Percentiles rank a stretch among this genome's conserved stretches.
phyloP scores from a whole-genome alignment of 2,797 vertebrate genomes.

The Otolemur crassicaudatus region DNA sequence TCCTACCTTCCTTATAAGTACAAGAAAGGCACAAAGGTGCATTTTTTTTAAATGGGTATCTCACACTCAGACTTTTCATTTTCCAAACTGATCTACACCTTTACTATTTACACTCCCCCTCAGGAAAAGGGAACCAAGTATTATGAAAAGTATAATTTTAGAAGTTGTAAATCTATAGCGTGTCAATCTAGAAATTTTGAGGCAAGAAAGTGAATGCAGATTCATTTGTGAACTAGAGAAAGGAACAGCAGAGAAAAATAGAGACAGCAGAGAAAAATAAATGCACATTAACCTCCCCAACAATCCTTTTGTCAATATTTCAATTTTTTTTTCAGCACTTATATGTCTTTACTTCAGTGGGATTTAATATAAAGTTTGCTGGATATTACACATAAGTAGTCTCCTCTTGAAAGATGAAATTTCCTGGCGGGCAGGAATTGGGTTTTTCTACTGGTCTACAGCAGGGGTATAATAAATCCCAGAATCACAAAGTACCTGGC shows the following conservation, averaged over 20 bases:
- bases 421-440: background rate
- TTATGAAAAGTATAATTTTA: slow-evolving; percentile 52
- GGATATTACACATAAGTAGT: background rate
- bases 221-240: slow-evolving; percentile 10
- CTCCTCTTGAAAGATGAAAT: slow-evolving; percentile 19
- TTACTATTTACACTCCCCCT: background rate
- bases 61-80: slow-evolving; percentile 43
- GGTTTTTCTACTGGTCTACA: background rate
- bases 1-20: slow-evolving; percentile 7
- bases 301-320: background rate
- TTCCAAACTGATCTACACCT: slow-evolving; percentile 18
- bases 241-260: background rate
- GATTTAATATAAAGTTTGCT: slow-evolving; percentile 8
- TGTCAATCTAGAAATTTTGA: slow-evolving; percentile 53
- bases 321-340: background rate
- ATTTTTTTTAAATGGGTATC: background rate
- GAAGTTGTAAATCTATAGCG: slow-evolving; percentile 35
- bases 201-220: slow-evolving; percentile 49
- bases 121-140: background rate
- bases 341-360: background rate
- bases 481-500: background rate
- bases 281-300: background rate
- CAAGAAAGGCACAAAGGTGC: slow-evolving; percentile 15
- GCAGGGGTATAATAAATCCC: background rate
- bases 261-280: slow-evolving; percentile 22